These are phyloP conservation scores for Sitta carolinensis DNA, from an alignment of 2,797 vertebrate species.

Conservation along the genomic window DNA sequence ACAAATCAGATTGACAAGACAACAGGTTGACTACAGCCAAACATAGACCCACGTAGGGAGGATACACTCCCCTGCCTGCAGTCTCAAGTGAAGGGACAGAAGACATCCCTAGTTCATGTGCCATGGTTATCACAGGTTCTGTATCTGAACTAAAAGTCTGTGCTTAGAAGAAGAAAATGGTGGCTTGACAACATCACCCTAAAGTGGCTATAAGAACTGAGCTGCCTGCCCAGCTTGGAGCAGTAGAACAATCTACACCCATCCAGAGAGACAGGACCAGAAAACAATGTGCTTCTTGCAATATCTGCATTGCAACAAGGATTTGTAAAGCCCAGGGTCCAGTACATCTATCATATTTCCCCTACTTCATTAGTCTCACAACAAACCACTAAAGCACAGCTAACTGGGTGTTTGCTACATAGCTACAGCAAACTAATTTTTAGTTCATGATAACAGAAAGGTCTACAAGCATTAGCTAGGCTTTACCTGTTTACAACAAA, in stretches of 20 bases:
- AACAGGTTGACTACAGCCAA: background rate
- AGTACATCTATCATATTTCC: background rate
- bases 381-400: background rate
- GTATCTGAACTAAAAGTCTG: background rate
- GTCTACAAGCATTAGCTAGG: background rate
- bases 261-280: background rate
- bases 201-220: background rate
- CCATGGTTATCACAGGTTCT: background rate
- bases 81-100: background rate
- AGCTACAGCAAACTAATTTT: background rate
- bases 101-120: background rate
- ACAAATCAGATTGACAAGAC: background rate
- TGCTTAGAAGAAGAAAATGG: background rate
- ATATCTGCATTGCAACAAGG: background rate
- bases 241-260: background rate
- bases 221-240: background rate
- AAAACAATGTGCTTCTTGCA: background rate
- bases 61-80: background rate
- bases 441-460: background rate
- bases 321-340: background rate
- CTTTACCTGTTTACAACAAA: background rate
- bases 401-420: background rate
- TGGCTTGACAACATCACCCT: background rate
- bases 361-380: background rate
- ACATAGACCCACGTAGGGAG: rapidly evolving